Evolutionary conservation across 2,113 vertebrate species (phyloP).

Genomic region (Equus quagga): DNA sequence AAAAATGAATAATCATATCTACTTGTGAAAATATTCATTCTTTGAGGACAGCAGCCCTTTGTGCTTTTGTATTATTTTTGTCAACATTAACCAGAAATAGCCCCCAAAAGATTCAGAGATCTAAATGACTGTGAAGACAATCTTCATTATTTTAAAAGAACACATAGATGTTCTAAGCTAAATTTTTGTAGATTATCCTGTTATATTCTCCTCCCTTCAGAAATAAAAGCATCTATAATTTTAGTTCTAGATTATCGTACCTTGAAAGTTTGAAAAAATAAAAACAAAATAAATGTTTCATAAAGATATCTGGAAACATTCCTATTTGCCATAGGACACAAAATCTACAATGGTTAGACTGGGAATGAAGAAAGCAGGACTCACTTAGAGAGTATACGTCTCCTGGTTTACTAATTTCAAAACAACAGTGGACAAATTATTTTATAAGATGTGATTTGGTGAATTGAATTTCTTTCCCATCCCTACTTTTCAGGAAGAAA

Average conservation of each 20-base stretch:
- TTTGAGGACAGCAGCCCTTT: background rate
- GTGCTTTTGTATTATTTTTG: background rate
- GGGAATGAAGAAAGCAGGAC: background rate
- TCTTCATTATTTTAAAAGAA: constrained; percentile 13
- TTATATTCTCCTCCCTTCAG: background rate
- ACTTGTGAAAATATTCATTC: constrained; percentile 30
- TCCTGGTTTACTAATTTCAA: constrained; percentile 34
- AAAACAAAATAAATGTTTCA: background rate
- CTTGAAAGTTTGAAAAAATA: constrained; percentile 23
- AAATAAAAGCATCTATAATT: constrained; percentile 20
- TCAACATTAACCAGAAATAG: constrained; percentile 17
- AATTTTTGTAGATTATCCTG: background rate
- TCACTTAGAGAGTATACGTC: background rate
- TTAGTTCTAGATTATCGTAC: background rate
- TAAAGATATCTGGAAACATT: background rate
- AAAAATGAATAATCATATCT: background rate
- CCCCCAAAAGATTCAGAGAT: background rate
- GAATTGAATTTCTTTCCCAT: constrained; percentile 29
- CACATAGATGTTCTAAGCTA: background rate
- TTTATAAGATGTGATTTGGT: constrained; percentile 15
- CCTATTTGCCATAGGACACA: background rate
- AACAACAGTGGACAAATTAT: background rate
- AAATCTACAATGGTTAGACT: background rate
- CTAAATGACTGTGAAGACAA: background rate
- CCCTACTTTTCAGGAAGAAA: constrained; percentile 4